phyloP scores from a whole-genome alignment of 2,113 vertebrate genomes.

The Pao palembangensis region DNA sequence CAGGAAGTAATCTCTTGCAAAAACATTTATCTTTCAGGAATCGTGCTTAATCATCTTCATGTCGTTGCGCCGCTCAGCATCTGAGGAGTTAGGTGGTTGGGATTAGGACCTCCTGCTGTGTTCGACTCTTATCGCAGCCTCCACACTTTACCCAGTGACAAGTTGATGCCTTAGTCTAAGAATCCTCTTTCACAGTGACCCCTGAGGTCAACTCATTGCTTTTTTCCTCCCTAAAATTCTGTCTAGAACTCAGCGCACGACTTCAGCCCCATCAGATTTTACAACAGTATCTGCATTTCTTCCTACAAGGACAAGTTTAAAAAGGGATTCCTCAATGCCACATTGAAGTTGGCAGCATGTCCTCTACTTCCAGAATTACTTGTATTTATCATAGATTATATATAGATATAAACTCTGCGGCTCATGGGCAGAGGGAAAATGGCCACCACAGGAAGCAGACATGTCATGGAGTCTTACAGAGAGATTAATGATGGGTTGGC shows the following conservation, averaged over 20 bases:
- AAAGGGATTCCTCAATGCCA: slow-evolving; percentile 10
- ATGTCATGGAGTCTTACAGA: slow-evolving; percentile 48
- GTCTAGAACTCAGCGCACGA: too few species aligned
- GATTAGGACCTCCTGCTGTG: slow-evolving; percentile 71
- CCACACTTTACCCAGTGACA: slow-evolving; percentile 59
- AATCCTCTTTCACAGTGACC: slow-evolving; percentile 30
- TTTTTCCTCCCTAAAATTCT: slow-evolving; percentile 30
- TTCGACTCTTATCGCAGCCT: slow-evolving; percentile 63
- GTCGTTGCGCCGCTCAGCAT: slow-evolving; percentile 66
- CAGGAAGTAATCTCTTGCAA: slow-evolving; percentile 60
- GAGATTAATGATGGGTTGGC: slow-evolving; percentile 68
- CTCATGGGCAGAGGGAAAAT: slow-evolving; percentile 46
- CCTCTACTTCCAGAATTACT: slow-evolving; percentile 5
- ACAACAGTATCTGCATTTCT: too few species aligned
- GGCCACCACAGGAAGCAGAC: slow-evolving; percentile 45
- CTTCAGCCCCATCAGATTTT: too few species aligned
- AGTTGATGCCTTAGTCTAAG: slow-evolving; percentile 53
- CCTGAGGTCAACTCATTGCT: slow-evolving; percentile 45
- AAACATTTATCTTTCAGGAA: slow-evolving; percentile 69
- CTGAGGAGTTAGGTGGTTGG: slow-evolving; percentile 64
- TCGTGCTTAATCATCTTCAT: slow-evolving; percentile 69
- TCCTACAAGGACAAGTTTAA: slow-evolving; percentile 3
- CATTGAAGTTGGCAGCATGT: slow-evolving; percentile 6
- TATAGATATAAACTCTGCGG: slow-evolving; percentile 14
- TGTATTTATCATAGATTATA: slow-evolving; percentile 37